Evolutionary conservation across 2,797 vertebrate genomes (phyloP).

Genomic region (Gallirallus australis): DNA sequence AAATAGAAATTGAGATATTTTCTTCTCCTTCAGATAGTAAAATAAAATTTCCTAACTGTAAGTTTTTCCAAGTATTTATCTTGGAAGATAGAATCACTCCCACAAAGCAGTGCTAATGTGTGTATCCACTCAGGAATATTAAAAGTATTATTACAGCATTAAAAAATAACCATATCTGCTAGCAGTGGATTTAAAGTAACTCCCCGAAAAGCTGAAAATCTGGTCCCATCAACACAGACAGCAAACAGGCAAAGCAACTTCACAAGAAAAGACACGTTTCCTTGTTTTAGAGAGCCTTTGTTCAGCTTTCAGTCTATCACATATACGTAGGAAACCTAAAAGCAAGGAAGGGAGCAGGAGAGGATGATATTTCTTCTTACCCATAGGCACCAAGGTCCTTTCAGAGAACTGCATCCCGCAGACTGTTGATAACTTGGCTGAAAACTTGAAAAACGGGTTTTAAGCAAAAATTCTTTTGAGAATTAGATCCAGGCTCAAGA

Average conservation of each 20-base stretch:
- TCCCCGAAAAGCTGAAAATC: neutral
- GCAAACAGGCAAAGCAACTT: neutral
- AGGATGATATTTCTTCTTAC: constrained; percentile 68
- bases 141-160: neutral
- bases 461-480: constrained; percentile 55
- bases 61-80: neutral
- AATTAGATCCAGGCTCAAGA: constrained; percentile 63
- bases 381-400: constrained; percentile 36
- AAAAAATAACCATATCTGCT: neutral
- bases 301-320: neutral
- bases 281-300: neutral
- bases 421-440: constrained; percentile 16
- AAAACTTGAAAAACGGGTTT: constrained; percentile 76
- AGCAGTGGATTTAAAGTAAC: neutral
- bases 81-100: neutral
- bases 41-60: neutral
- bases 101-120: neutral
- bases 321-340: neutral
- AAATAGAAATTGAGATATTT: neutral
- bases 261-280: neutral
- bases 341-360: neutral
- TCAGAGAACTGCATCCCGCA: constrained; percentile 12
- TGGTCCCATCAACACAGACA: neutral
- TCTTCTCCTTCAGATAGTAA: neutral
- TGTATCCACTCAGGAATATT: neutral